These are phyloP conservation scores for Yponomeuta evonymella DNA, from an alignment of 2,888 invertebrate genomes.

Conservation along the genomic window DNA sequence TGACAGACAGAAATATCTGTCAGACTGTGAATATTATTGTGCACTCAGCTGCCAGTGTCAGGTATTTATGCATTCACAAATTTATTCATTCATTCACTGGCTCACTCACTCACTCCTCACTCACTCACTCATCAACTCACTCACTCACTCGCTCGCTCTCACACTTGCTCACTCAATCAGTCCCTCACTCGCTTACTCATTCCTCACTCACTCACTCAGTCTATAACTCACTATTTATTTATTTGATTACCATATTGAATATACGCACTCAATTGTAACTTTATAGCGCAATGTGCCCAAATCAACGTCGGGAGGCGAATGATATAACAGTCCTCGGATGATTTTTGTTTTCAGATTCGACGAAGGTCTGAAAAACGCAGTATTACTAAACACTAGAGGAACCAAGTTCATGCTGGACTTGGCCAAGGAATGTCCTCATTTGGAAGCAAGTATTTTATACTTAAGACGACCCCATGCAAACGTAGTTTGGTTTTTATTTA, in stretches of 20 bases:
- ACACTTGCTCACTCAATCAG: too few relatives aligned
- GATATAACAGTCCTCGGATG: neutral
- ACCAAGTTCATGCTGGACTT: slow-evolving; percentile 89
- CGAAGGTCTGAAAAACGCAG: slow-evolving; percentile 91
- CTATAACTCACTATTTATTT: too few relatives aligned
- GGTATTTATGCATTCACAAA: slow-evolving; percentile 27
- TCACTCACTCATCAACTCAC: neutral
- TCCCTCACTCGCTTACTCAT: too few relatives aligned
- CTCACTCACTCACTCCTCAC: neutral
- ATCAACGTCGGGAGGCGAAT: neutral
- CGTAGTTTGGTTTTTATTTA: too few relatives aligned
- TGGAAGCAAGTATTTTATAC: slow-evolving; percentile 66
- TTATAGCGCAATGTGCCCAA: neutral
- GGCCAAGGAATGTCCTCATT: slow-evolving; percentile 80
- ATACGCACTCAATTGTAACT: too few relatives aligned
- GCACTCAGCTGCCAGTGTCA: slow-evolving; percentile 80
- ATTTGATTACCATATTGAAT: too few relatives aligned
- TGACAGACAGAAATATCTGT: slow-evolving; percentile 75
- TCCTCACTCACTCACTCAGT: too few relatives aligned
- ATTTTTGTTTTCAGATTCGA: slow-evolving; percentile 92
- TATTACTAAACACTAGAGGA: slow-evolving; percentile 93
- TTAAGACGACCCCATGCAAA: too few relatives aligned
- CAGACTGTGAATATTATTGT: slow-evolving; percentile 86
- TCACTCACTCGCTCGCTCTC: too few relatives aligned
- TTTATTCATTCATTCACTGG: too few relatives aligned